Conservation (phyloP, 2,797 vertebrate genomes). For the Enteromius trimaculatus region DNA sequence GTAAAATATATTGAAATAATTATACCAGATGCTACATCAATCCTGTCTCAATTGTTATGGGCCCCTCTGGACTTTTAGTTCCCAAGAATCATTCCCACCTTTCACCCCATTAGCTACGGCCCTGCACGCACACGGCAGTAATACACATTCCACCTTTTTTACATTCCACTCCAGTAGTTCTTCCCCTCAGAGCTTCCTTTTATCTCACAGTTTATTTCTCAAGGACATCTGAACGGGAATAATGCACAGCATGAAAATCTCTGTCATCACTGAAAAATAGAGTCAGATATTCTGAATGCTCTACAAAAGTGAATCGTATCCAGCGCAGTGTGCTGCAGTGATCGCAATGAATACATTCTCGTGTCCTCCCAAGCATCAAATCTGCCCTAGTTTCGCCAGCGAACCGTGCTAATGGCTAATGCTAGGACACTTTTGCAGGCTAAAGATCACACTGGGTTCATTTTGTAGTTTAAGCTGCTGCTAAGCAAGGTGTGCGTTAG, state of each 20-base stretch:
- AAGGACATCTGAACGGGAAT: slow-evolving; percentile 47
- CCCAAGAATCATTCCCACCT: slow-evolving; percentile 21
- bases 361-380: slow-evolving; percentile 57
- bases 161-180: slow-evolving; percentile 22
- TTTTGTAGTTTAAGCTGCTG: slow-evolving; percentile 38
- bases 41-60: slow-evolving; percentile 3
- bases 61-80: not conserved
- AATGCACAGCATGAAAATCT: slow-evolving; percentile 51
- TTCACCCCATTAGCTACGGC: slow-evolving; percentile 19
- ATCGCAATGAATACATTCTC: slow-evolving; percentile 56
- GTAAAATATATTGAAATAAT: not conserved
- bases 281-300: slow-evolving; percentile 48
- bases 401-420: slow-evolving; percentile 35
- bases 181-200: slow-evolving; percentile 37
- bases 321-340: slow-evolving; percentile 48
- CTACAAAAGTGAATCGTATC: slow-evolving; percentile 58
- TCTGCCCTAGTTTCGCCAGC: slow-evolving; percentile 55
- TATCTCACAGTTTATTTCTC: slow-evolving; percentile 41
- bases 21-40: slow-evolving; percentile 15
- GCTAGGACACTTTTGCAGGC: slow-evolving; percentile 41
- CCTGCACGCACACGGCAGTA: slow-evolving; percentile 10
- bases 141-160: slow-evolving; percentile 37
- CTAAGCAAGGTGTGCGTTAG: slow-evolving; percentile 8
- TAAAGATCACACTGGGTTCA: slow-evolving; percentile 40
- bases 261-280: slow-evolving; percentile 55